A percentile compares a stretch with the other conserved stretches of the same genome.
These are phyloP conservation scores for Lithophane leautieri DNA, from an alignment of 2,888 invertebrate genomes.

Conservation along the genomic window DNA sequence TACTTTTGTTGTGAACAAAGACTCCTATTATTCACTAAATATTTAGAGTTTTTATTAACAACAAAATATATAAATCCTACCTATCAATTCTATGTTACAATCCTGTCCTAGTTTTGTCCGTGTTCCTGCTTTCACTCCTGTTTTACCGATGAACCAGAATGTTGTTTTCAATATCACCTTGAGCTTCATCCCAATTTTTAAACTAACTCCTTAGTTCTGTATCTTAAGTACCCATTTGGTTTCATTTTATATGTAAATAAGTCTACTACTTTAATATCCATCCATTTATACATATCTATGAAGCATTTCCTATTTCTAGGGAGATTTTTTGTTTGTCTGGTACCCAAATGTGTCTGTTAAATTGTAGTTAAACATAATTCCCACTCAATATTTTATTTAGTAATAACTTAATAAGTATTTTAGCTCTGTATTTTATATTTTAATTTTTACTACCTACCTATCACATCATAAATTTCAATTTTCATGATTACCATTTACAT, in stretches of 20 bases:
- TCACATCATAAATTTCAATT: constrained; percentile 9
- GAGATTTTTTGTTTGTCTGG: neutral
- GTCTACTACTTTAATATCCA: neutral
- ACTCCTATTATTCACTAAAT: neutral
- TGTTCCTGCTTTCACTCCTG: neutral
- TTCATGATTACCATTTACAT: constrained; percentile 15
- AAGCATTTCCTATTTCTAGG: neutral
- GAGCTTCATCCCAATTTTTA: neutral
- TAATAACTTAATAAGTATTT: constrained; percentile 15
- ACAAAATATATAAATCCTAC: neutral
- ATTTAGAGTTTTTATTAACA: neutral
- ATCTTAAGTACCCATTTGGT: neutral
- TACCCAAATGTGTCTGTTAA: neutral
- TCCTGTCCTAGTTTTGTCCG: neutral
- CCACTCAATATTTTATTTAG: constrained; percentile 29
- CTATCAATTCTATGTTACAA: neutral
- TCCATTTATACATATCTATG: neutral
- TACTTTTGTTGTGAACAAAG: neutral
- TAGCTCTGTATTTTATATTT: constrained; percentile 21
- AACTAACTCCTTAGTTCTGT: neutral
- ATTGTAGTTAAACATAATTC: constrained; percentile 9
- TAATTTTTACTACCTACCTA: constrained; percentile 15
- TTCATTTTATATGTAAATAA: neutral
- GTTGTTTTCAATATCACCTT: neutral
- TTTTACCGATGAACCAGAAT: neutral